These are phyloP conservation scores for Callinectes sapidus DNA, from an alignment of 2,888 invertebrate genomes.

Conservation along the genomic window DNA sequence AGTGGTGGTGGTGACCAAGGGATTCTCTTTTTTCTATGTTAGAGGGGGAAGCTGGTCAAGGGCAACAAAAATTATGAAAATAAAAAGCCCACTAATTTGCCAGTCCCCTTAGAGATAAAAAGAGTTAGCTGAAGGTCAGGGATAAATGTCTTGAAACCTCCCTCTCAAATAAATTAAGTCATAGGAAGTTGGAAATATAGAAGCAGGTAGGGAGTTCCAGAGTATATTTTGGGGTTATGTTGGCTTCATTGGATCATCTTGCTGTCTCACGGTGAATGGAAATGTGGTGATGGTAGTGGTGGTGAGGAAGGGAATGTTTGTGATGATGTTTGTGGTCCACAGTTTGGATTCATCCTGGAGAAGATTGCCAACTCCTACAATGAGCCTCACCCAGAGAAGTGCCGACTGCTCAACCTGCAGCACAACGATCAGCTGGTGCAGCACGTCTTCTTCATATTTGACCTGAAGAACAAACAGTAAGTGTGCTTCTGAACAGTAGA, in stretches of 20 bases:
- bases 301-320: neutral
- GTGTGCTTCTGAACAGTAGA: neutral
- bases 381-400: conserved; percentile 60
- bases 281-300: neutral
- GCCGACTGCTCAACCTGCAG: conserved; percentile 62
- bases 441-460: conserved; percentile 71
- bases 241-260: neutral
- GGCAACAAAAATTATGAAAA: too few species aligned
- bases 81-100: too few species aligned
- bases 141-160: too few species aligned
- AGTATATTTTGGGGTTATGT: neutral
- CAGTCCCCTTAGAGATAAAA: too few species aligned
- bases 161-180: too few species aligned
- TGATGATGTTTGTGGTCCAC: conserved; percentile 71
- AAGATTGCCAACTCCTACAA: conserved; percentile 72
- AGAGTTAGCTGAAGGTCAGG: too few species aligned
- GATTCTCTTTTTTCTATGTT: too few species aligned
- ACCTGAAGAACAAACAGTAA: conserved; percentile 61
- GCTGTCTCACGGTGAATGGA: neutral
- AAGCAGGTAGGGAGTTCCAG: too few species aligned
- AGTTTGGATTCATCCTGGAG: conserved; percentile 72
- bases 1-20: too few species aligned
- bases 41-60: too few species aligned
- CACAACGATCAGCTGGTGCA: conserved; percentile 68
- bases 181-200: too few species aligned